Percentiles rank a stretch among this genome's conserved stretches.
phyloP scores from a whole-genome alignment of 2,888 invertebrate species.

The Eucera pruinosa region DNA sequence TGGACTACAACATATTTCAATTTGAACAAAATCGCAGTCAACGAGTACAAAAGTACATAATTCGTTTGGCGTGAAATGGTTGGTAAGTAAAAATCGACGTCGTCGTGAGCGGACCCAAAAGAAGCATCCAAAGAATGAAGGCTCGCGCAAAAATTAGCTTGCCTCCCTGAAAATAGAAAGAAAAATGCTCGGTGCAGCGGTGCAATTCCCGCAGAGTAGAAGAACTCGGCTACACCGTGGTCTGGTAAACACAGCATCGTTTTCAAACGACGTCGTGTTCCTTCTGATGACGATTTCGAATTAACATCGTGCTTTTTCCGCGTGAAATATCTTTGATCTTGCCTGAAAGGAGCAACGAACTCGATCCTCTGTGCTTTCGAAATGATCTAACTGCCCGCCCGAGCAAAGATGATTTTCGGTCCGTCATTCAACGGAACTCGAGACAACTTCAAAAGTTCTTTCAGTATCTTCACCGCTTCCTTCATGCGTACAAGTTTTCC shows the following conservation, averaged over 20 bases:
- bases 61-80: too few species aligned
- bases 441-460: slow-evolving; percentile 4
- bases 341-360: slow-evolving; percentile 2
- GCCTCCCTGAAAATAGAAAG: slow-evolving; percentile 3
- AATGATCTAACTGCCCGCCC: background rate
- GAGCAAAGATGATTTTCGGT: background rate
- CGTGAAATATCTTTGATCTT: slow-evolving; percentile 36
- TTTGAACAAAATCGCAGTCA: too few species aligned
- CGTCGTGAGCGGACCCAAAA: background rate
- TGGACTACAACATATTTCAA: too few species aligned
- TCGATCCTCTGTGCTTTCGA: background rate
- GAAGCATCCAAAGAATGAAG: background rate
- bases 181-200: background rate
- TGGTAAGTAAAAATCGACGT: slow-evolving; percentile 5
- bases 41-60: too few species aligned
- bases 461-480: background rate
- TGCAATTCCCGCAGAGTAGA: background rate
- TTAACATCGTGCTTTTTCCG: slow-evolving; percentile 31
- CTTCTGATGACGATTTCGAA: slow-evolving; percentile 35
- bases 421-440: background rate
- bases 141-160: background rate
- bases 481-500: slow-evolving; percentile 2
- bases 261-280: slow-evolving; percentile 7
- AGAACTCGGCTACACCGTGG: background rate
- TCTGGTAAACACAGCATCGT: background rate